phyloP scores from a whole-genome alignment of 2,797 vertebrate genomes.

The Lepilemur ruficaudatus region DNA sequence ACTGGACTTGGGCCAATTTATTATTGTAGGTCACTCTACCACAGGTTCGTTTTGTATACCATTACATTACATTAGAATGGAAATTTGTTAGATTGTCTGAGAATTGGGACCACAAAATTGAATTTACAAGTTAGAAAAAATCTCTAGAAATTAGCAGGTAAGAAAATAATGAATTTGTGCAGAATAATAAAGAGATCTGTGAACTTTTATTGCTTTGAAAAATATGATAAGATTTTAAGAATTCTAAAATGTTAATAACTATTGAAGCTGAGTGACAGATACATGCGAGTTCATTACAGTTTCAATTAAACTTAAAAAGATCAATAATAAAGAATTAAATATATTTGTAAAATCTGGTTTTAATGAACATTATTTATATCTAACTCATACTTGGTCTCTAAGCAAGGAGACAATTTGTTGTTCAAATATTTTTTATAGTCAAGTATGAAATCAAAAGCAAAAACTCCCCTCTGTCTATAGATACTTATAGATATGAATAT shows the following conservation, averaged over 20 bases:
- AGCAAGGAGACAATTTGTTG: constrained; percentile 3
- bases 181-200: constrained; percentile 28
- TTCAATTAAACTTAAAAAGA: constrained; percentile 40
- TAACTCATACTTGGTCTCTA: constrained; percentile 7
- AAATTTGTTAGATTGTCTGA: constrained; percentile 39
- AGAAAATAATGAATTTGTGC: constrained; percentile 42
- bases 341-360: constrained; percentile 8
- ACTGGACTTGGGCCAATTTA: constrained; percentile 25
- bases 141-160: neutral
- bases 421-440: neutral
- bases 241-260: constrained; percentile 32
- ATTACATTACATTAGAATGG: constrained; percentile 8
- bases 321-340: constrained; percentile 18
- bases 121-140: constrained; percentile 35
- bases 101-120: constrained; percentile 12
- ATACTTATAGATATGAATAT: neutral
- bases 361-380: constrained; percentile 32
- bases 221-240: constrained; percentile 25
- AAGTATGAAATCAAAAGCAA: constrained; percentile 37
- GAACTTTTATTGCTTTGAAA: constrained; percentile 27
- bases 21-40: constrained; percentile 20
- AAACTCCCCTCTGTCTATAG: neutral
- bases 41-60: neutral
- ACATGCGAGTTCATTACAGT: neutral
- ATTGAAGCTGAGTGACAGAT: neutral